Evolutionary conservation across 1,140 invertebrate genomes (phyloP).

Genomic region (Carposina sasakii): DNA sequence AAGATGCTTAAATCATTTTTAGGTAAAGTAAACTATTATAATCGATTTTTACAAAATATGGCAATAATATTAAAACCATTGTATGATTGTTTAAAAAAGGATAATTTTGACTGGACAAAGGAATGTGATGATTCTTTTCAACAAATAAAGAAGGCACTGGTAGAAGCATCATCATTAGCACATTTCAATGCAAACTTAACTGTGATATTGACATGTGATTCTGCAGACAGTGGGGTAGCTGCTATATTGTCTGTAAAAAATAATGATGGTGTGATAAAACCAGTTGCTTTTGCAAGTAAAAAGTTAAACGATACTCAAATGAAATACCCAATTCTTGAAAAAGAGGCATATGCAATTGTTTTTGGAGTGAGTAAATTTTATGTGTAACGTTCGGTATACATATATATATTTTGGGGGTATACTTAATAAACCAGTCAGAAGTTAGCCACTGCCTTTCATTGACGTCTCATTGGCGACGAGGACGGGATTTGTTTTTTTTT

Average conservation of each 20-base stretch:
- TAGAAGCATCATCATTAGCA: slow-evolving; percentile 24
- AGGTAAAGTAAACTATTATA: slow-evolving; percentile 51
- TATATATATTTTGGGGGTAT: too few relatives aligned
- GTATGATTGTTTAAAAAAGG: slow-evolving; percentile 46
- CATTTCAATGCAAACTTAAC: slow-evolving; percentile 34
- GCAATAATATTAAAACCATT: slow-evolving; percentile 48
- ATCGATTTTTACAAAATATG: slow-evolving; percentile 47
- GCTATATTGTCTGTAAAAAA: slow-evolving; percentile 35
- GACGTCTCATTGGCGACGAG: too few relatives aligned
- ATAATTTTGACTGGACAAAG: slow-evolving; percentile 37
- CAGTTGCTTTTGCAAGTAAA: slow-evolving; percentile 41
- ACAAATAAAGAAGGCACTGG: slow-evolving; percentile 31
- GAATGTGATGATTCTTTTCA: slow-evolving; percentile 39
- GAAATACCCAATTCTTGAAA: slow-evolving; percentile 17
- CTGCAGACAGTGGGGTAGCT: slow-evolving; percentile 41
- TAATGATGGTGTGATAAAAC: slow-evolving; percentile 31
- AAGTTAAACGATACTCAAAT: slow-evolving; percentile 12
- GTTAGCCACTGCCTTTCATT: too few relatives aligned
- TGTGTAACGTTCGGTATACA: too few relatives aligned
- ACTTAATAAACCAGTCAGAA: too few relatives aligned
- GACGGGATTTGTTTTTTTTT: too few relatives aligned
- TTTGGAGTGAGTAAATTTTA: slow-evolving; percentile 31
- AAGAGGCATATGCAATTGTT: slow-evolving; percentile 24
- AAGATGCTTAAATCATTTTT: slow-evolving; percentile 48
- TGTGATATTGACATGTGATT: slow-evolving; percentile 41